phyloP scores from a whole-genome alignment of 2,797 vertebrate species.

The Arctocebus calabarensis region DNA sequence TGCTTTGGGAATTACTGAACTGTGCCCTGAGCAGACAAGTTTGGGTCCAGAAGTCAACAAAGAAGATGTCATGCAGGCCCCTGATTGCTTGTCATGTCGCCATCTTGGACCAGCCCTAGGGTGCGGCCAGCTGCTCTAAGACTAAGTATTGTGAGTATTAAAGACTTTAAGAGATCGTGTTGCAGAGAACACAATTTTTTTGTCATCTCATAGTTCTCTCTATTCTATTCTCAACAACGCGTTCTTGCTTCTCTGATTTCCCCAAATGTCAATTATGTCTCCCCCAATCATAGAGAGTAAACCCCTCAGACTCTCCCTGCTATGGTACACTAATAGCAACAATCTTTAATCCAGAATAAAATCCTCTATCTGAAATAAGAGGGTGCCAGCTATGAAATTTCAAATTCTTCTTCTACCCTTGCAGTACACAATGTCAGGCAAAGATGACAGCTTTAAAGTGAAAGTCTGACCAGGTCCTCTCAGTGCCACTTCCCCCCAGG shows the following conservation, averaged over 20 bases:
- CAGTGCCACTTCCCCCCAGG: rapidly evolving
- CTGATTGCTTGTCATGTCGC: rapidly evolving
- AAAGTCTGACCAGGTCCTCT: neutral
- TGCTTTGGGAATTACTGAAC: neutral
- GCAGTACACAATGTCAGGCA: rapidly evolving
- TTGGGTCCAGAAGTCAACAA: neutral
- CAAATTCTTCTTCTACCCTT: too few relatives aligned
- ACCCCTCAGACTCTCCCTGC: neutral
- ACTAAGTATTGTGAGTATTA: too few relatives aligned
- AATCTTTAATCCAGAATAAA: neutral
- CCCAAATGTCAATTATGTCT: neutral
- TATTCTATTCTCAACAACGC: neutral
- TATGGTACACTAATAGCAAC: neutral
- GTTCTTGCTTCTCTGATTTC: neutral
- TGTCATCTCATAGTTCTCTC: too few relatives aligned
- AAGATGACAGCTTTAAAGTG: neutral
- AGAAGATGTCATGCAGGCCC: neutral
- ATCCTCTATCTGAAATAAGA: rapidly evolving
- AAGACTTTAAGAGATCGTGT: too few relatives aligned
- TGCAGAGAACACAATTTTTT: neutral
- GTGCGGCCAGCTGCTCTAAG: neutral
- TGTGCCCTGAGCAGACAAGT: too few relatives aligned
- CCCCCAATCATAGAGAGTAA: neutral
- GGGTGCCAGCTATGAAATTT: too few relatives aligned
- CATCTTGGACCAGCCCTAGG: rapidly evolving